phyloP scores from a whole-genome alignment of 2,888 invertebrate genomes.

The Tipula confusa region DNA sequence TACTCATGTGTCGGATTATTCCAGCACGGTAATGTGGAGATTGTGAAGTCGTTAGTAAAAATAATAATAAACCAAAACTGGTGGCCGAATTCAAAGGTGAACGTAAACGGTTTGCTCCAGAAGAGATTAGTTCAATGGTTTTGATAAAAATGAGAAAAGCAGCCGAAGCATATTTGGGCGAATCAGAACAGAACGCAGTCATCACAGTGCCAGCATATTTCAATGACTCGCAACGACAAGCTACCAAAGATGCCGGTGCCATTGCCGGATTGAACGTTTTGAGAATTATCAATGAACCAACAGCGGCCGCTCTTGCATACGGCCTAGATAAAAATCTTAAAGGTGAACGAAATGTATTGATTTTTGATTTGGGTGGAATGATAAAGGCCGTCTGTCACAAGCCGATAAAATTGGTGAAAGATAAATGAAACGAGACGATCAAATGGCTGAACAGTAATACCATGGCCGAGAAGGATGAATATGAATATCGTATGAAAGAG shows the following conservation, averaged over 20 bases:
- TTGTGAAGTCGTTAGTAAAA: conserved; percentile 80
- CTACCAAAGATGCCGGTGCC: conserved; percentile 90
- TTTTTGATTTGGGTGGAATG: conserved; percentile 88
- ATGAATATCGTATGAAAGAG: conserved; percentile 65
- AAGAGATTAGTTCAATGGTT: conserved; percentile 92
- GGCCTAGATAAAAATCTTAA: conserved; percentile 83
- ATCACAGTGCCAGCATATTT: conserved; percentile 91
- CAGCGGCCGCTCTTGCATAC: conserved; percentile 90
- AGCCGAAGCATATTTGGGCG: conserved; percentile 85
- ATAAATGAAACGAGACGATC: conserved; percentile 61
- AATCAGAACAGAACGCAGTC: conserved; percentile 82
- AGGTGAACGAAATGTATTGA: conserved; percentile 79
- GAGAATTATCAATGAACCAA: conserved; percentile 91
- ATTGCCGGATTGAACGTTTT: conserved; percentile 88
- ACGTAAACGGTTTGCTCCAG: conserved; percentile 84
- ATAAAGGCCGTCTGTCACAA: conserved; percentile 74
- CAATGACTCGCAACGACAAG: conserved; percentile 87
- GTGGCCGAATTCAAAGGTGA: conserved; percentile 88
- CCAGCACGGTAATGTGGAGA: conserved; percentile 86
- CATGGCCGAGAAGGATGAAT: conserved; percentile 67
- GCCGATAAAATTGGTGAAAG: conserved; percentile 64
- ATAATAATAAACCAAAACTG: conserved; percentile 79
- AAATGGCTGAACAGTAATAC: conserved; percentile 69
- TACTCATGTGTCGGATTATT: conserved; percentile 93
- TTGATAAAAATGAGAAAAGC: conserved; percentile 93